Evolutionary conservation across 2,888 invertebrate genomes (phyloP).

Genomic region (Nysson spinosus): DNA sequence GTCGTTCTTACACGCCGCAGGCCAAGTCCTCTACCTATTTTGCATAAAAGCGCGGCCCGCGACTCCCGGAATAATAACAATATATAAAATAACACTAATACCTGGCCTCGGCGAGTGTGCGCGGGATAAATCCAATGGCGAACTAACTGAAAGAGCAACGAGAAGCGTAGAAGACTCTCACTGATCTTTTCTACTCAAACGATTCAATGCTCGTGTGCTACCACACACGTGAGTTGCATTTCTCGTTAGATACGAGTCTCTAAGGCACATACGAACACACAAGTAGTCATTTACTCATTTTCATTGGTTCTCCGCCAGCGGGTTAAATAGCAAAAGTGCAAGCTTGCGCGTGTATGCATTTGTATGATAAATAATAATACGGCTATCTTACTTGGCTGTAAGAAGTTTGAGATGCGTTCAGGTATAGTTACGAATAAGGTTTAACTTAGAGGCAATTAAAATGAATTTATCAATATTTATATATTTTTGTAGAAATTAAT

Average conservation of each 20-base stretch:
- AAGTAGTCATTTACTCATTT: conserved; percentile 36
- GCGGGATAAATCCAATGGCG: conserved; percentile 46
- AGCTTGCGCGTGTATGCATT: conserved; percentile 4
- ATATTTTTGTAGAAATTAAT: too few relatives aligned
- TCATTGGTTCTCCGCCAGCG: conserved; percentile 21
- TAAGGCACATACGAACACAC: conserved; percentile 18
- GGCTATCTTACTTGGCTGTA: conserved; percentile 4
- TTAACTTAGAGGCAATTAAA: too few relatives aligned
- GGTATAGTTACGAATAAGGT: too few relatives aligned
- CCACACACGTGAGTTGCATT: background rate
- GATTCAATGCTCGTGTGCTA: too few relatives aligned
- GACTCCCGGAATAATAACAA: conserved; percentile 64
- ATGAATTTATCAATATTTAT: too few relatives aligned
- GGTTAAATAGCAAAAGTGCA: conserved; percentile 30
- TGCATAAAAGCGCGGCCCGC: conserved; percentile 62
- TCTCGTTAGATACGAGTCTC: background rate
- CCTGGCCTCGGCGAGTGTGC: conserved; percentile 53
- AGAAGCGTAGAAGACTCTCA: background rate
- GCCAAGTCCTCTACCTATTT: conserved; percentile 53
- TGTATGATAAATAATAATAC: conserved; percentile 10
- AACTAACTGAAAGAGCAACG: background rate
- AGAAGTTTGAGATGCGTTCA: too few relatives aligned
- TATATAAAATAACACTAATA: conserved; percentile 69
- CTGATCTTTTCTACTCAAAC: too few relatives aligned
- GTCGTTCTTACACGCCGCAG: conserved; percentile 37